Percentiles rank a stretch among this genome's conserved stretches.
Conservation (phyloP, 2,113 vertebrate genomes). For the Rhinoderma darwinii region DNA sequence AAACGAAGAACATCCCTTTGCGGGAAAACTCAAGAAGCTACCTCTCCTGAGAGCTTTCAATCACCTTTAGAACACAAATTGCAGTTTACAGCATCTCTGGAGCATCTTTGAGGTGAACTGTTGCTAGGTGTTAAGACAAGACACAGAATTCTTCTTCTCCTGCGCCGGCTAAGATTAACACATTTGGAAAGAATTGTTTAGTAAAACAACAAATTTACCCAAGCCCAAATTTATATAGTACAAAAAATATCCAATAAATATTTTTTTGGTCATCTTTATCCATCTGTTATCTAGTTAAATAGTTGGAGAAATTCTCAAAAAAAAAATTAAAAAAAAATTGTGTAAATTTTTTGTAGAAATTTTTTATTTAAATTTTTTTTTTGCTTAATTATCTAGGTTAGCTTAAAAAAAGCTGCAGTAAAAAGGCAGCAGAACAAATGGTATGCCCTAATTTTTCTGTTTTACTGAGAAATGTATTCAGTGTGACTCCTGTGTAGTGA, state of each 20-base stretch:
- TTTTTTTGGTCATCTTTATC: conserved; percentile 12
- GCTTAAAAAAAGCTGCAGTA: conserved; percentile 69
- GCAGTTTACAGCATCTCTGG: conserved; percentile 28
- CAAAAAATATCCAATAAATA: background rate
- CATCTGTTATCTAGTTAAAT: conserved; percentile 67
- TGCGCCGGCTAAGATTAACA: background rate
- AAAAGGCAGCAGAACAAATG: conserved; percentile 74
- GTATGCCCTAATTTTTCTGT: conserved; percentile 82
- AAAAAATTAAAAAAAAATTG: too few species aligned
- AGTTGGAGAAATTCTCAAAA: too few species aligned
- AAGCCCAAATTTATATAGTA: background rate
- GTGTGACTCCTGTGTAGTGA: conserved; percentile 81
- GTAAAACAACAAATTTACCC: background rate
- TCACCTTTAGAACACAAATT: conserved; percentile 39
- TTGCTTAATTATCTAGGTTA: conserved; percentile 75
- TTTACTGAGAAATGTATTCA: conserved; percentile 83
- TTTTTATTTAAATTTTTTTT: background rate
- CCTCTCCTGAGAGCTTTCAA: conserved; percentile 17
- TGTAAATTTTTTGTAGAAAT: conserved; percentile 64
- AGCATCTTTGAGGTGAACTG: conserved; percentile 37
- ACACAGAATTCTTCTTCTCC: conserved; percentile 2
- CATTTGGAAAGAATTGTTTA: background rate
- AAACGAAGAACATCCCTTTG: conserved; percentile 21
- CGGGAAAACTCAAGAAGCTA: background rate
- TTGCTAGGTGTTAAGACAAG: conserved; percentile 46